Base-by-base conservation (phyloP, 1,140 invertebrate species). In the Microplitis demolitor region DNA sequence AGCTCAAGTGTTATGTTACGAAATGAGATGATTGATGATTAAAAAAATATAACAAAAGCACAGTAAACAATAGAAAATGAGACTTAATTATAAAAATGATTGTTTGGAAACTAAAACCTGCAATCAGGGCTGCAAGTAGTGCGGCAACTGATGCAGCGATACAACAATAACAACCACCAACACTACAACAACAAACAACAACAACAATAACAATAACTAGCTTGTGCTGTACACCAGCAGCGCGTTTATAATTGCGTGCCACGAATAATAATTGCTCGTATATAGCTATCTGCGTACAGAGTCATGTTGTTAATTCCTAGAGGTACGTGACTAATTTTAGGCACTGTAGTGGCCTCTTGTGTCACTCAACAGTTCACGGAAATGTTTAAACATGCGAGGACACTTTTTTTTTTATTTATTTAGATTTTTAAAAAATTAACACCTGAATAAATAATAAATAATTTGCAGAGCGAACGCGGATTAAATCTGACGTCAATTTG, bases 21-120 rank as follows among this genome's bases (percentile, higher is more conserved):
- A 24, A 45, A 45, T 9, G 3, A 45, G 39, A 45, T 45, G 39
- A 45, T 45, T 45, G 11, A 11, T 45, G 39, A 45, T 45, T 9
- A 45, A 45, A 45, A 45, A 11, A 45, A 45, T 45, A 45, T 45
- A 45, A 69, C 63, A 73, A 74, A 76, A 77, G 76, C 70, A 74
- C 61, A 6, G 62, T 64, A 78, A 82, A 81, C 78, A 82, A 79
- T 81, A 74, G 77, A 79, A 84, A 83, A 79, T 77, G 75, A 78
- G 78, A 77, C 76, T 84, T 82, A 83, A 84, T 85, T 85, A 84
- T 80, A 83, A 81, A 83, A 84, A 84, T 85, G 80, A 83, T 85
- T 83, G 83, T 84, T 83, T 83, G 80, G 79, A 84, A 83, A 83
- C 74, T 77, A 78, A 78, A 79, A 58, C 31, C 33, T 63, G 80